Conservation (phyloP, 1,140 invertebrate species). For the Drosophila kepulauana region DNA sequence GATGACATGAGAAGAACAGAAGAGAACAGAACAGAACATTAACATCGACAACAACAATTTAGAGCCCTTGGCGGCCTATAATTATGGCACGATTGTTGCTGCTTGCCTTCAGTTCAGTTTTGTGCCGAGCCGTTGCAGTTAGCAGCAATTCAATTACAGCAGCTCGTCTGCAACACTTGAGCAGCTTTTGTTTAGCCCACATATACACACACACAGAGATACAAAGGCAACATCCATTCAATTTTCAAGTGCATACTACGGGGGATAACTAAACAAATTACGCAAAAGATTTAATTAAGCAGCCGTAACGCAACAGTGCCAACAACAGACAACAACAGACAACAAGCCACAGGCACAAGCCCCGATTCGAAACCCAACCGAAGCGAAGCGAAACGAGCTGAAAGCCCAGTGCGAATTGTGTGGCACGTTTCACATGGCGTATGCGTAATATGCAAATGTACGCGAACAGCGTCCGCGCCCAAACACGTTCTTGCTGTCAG, state of each 20-base stretch:
- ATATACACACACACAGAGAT: not conserved
- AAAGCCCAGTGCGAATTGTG: conserved; percentile 12
- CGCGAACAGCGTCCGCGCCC: conserved; percentile 3
- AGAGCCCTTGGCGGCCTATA: conserved; percentile 53
- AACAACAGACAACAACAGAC: conserved; percentile 20
- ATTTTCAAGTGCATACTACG: conserved; percentile 71
- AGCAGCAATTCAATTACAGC: conserved; percentile 68
- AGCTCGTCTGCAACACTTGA: conserved; percentile 63
- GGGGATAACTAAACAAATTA: conserved; percentile 78
- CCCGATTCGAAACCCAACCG: conserved; percentile 10
- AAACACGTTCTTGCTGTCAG: conserved; percentile 14
- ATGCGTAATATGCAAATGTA: conserved; percentile 79
- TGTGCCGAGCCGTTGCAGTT: conserved; percentile 49
- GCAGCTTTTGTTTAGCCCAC: conserved; percentile 62
- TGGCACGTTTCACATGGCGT: conserved; percentile 70
- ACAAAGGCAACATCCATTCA: conserved; percentile 55
- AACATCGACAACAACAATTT: conserved; percentile 39
- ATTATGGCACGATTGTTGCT: conserved; percentile 71
- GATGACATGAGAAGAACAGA: not conserved
- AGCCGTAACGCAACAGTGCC: conserved; percentile 59
- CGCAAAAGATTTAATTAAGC: conserved; percentile 81
- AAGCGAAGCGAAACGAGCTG: conserved; percentile 7
- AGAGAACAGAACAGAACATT: not conserved
- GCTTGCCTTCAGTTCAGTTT: not conserved
- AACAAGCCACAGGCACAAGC: conserved; percentile 8